phyloP scores from a whole-genome alignment of 2,888 invertebrate species.

The Dorcus hopei region DNA sequence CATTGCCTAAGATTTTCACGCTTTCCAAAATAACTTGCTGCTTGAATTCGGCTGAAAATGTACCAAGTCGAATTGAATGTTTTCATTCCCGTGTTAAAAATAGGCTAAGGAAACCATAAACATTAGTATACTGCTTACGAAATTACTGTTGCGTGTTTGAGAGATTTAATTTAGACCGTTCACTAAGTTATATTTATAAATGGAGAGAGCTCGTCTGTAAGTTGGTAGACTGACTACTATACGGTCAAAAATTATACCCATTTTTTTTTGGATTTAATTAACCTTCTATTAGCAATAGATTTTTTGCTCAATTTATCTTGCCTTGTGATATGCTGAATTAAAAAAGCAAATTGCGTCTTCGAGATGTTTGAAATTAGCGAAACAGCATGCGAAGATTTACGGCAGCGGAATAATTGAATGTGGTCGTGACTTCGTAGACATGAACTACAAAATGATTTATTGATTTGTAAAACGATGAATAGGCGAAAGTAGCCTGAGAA shows the following conservation, averaged over 20 bases:
- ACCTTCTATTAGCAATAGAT: not conserved
- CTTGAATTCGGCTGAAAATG: too few species aligned
- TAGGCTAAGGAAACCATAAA: slow-evolving; percentile 30
- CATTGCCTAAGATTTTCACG: too few species aligned
- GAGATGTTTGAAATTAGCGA: too few species aligned
- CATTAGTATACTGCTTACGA: slow-evolving; percentile 32
- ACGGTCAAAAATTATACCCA: too few species aligned
- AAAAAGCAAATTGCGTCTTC: too few species aligned
- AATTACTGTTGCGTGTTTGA: slow-evolving; percentile 34
- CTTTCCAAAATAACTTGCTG: too few species aligned
- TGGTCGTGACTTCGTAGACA: too few species aligned
- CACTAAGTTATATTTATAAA: slow-evolving; percentile 37
- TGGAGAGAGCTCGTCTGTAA: slow-evolving; percentile 20
- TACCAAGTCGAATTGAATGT: slow-evolving; percentile 19
- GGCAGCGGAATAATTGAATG: too few species aligned
- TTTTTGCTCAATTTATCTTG: not conserved
- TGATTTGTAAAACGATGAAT: too few species aligned
- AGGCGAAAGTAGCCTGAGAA: too few species aligned
- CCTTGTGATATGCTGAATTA: not conserved
- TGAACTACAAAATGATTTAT: too few species aligned
- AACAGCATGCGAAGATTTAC: too few species aligned
- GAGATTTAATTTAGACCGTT: slow-evolving; percentile 35
- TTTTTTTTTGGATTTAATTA: slow-evolving; percentile 1
- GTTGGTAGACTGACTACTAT: not conserved
- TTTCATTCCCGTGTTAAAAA: slow-evolving; percentile 27